Evolutionary conservation across 2,113 vertebrate genomes (phyloP).

Genomic region (Megaceryle maxima): DNA sequence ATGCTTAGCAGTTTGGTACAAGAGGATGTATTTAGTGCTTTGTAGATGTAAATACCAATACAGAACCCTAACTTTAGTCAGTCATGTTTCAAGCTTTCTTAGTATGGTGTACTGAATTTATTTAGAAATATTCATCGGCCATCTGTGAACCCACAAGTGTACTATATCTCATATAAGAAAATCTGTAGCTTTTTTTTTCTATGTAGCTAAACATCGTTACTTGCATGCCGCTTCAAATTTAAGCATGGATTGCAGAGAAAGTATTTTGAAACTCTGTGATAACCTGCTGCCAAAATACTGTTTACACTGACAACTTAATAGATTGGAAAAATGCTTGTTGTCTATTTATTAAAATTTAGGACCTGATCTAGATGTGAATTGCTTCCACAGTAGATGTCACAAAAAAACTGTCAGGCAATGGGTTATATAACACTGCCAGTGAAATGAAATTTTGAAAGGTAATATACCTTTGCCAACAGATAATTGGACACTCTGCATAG

Average conservation of each 20-base stretch:
- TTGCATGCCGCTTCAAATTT: background rate
- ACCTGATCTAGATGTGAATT: background rate
- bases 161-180: background rate
- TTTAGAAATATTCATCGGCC: background rate
- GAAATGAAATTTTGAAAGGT: conserved; percentile 17
- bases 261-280: conserved; percentile 1
- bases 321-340: background rate
- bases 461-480: background rate
- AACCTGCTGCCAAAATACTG: conserved; percentile 2
- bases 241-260: background rate
- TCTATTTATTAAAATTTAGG: background rate
- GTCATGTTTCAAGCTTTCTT: background rate
- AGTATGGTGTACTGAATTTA: background rate
- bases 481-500: conserved; percentile 3
- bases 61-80: background rate
- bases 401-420: background rate
- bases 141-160: background rate
- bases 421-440: background rate
- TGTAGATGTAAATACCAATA: background rate
- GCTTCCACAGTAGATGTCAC: background rate
- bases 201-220: background rate
- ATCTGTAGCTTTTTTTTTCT: background rate
- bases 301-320: background rate
- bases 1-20: background rate
- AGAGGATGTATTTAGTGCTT: background rate